Percentiles rank a stretch among this genome's conserved stretches.
These are phyloP conservation scores for Entomobrya proxima DNA, from an alignment of 2,888 invertebrate species.

Conservation along the genomic window DNA sequence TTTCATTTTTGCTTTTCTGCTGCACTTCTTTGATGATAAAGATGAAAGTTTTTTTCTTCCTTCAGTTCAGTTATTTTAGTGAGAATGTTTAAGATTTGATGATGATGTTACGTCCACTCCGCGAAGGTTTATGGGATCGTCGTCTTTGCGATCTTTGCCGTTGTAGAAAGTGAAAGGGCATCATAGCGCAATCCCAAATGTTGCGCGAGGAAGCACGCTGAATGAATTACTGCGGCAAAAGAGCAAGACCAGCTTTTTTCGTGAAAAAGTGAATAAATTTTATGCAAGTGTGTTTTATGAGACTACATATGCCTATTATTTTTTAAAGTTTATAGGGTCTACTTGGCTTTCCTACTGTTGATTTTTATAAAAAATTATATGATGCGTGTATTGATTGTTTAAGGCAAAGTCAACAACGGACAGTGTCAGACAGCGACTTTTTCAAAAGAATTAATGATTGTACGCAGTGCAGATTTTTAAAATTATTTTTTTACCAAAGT, in stretches of 20 bases:
- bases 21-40: neutral
- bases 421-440: too few species aligned
- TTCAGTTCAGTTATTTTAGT: neutral
- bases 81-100: neutral
- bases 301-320: too few species aligned
- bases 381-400: too few species aligned
- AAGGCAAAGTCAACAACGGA: too few species aligned
- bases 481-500: too few species aligned
- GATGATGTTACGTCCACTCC: neutral
- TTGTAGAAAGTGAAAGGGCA: slow-evolving; percentile 58
- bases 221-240: neutral
- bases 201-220: too few species aligned
- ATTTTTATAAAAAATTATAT: too few species aligned
- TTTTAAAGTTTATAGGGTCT: too few species aligned
- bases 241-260: neutral
- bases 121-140: neutral
- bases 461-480: too few species aligned
- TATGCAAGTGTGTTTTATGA: neutral
- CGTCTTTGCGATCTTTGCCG: neutral
- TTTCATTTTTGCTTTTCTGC: slow-evolving; percentile 35
- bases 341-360: too few species aligned
- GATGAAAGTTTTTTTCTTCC: slow-evolving; percentile 54
- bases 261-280: neutral
- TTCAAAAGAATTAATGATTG: too few species aligned
- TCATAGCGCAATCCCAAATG: neutral